These are phyloP conservation scores for Tyrophagus putrescentiae DNA, from an alignment of 1,140 invertebrate species.

Conservation along the genomic window DNA sequence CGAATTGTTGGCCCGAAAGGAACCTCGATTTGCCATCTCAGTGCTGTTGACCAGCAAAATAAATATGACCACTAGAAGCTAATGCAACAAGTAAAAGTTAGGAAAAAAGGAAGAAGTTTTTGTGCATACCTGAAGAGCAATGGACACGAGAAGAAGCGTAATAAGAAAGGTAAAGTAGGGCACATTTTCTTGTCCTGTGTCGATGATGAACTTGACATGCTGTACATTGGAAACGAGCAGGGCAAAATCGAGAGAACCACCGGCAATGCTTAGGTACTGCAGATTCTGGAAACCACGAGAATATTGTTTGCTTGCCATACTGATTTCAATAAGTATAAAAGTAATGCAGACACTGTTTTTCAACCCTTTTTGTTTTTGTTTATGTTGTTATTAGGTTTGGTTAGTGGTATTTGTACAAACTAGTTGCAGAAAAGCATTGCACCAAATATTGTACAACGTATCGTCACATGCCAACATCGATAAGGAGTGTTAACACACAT, in stretches of 20 bases:
- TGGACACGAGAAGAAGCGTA: background rate
- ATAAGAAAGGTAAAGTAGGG: background rate
- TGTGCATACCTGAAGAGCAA: background rate
- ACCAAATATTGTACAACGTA: too few species aligned
- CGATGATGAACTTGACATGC: slow-evolving; percentile 5
- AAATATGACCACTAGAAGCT: background rate
- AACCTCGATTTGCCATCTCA: background rate
- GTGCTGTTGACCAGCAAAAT: background rate
- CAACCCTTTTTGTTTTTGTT: too few species aligned
- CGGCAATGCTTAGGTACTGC: slow-evolving; percentile 8
- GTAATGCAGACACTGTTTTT: too few species aligned
- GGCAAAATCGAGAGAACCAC: slow-evolving; percentile 15
- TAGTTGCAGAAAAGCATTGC: too few species aligned
- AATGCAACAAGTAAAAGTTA: background rate
- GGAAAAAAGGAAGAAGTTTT: background rate
- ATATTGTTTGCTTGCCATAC: too few species aligned
- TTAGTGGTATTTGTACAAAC: too few species aligned
- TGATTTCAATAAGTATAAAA: too few species aligned
- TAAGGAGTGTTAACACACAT: too few species aligned
- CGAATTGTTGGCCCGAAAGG: too few species aligned
- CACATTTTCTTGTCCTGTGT: background rate
- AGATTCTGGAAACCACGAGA: background rate
- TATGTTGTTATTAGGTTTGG: too few species aligned
- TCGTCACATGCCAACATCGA: too few species aligned
- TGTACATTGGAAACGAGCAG: slow-evolving; percentile 11